Conservation (phyloP, 2,797 vertebrate species). For the Tokudaia muenninki region DNA sequence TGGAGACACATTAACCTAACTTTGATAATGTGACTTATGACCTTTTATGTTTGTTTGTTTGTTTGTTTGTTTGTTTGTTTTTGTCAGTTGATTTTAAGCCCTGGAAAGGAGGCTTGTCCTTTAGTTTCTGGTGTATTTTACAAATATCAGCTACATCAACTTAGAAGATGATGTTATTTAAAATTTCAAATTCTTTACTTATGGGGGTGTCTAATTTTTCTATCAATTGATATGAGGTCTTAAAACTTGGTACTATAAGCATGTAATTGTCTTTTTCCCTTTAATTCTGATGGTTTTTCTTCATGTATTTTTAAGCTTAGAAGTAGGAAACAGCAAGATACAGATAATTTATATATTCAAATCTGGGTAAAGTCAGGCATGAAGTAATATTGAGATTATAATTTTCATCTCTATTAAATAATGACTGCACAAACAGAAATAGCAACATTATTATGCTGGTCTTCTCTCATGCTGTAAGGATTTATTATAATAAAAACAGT, state of each 20-base stretch:
- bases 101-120: background rate
- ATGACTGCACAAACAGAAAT: constrained; percentile 44
- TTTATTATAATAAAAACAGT: constrained; percentile 70
- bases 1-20: background rate
- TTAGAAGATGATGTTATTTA: background rate
- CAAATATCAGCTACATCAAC: background rate
- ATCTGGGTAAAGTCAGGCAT: constrained; percentile 19
- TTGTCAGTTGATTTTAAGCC: background rate
- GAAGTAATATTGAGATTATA: constrained; percentile 32
- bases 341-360: constrained; percentile 47
- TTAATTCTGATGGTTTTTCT: constrained; percentile 53
- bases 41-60: background rate
- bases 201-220: background rate
- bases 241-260: constrained; percentile 7
- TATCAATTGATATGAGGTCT: background rate
- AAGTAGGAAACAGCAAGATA: constrained; percentile 40
- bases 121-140: background rate
- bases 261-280: constrained; percentile 42
- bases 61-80: background rate
- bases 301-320: constrained; percentile 47
- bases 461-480: constrained; percentile 13
- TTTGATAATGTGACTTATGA: background rate
- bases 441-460: constrained; percentile 61
- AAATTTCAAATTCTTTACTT: constrained; percentile 8
- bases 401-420: constrained; percentile 77